Conservation (phyloP, 2,888 invertebrate species). For the Amorpha juglandis region DNA sequence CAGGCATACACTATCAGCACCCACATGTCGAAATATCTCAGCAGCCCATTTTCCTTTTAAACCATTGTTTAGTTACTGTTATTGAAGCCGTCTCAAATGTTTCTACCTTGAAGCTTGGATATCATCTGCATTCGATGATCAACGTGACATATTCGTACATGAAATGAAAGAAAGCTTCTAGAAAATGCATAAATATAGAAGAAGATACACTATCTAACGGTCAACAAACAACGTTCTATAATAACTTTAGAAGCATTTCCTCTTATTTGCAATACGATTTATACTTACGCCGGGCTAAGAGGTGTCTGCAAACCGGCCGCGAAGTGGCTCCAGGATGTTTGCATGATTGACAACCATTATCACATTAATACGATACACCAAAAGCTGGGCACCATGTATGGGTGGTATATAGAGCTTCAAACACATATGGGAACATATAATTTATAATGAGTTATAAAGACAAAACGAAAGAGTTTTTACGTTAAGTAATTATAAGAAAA, state of each 20-base stretch:
- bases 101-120: slow-evolving; percentile 60
- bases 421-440: slow-evolving; percentile 31
- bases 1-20: background rate
- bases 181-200: slow-evolving; percentile 73
- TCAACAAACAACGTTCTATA: slow-evolving; percentile 75
- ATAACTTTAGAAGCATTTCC: slow-evolving; percentile 71
- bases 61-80: slow-evolving; percentile 38
- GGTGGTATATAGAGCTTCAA: slow-evolving; percentile 58
- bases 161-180: slow-evolving; percentile 76
- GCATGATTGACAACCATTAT: slow-evolving; percentile 84
- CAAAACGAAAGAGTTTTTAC: background rate
- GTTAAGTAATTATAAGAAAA: background rate
- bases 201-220: slow-evolving; percentile 65
- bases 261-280: slow-evolving; percentile 75
- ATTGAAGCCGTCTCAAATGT: slow-evolving; percentile 55
- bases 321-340: slow-evolving; percentile 74
- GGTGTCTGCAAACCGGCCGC: slow-evolving; percentile 74
- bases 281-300: slow-evolving; percentile 76
- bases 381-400: slow-evolving; percentile 68
- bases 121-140: slow-evolving; percentile 61
- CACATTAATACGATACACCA: slow-evolving; percentile 80
- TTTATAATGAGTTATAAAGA: slow-evolving; percentile 10
- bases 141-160: slow-evolving; percentile 56
- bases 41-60: slow-evolving; percentile 20
- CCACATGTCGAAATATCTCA: slow-evolving; percentile 5